Evolutionary conservation across 1,140 invertebrate genomes (phyloP), one percentile per base, ranked within the genome.

Genomic region (Agrypnia vestita): DNA sequence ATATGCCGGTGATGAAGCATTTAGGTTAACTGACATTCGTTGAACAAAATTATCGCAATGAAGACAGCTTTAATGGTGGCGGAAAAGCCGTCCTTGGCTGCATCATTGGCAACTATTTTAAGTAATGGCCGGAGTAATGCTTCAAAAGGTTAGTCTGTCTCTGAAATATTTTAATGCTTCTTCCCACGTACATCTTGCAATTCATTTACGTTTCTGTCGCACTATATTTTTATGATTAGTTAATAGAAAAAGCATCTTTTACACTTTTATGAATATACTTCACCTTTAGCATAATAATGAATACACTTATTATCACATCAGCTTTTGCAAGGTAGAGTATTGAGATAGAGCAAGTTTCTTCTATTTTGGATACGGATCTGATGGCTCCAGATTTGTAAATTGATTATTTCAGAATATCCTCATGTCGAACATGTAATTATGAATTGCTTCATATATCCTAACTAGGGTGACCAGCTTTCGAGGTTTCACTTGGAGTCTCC

Each of bases 11-110:
- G 19, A 53, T n/a, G 13, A 47, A 49, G 25, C 25, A 64, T 73
- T 73, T 35, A 21, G 47, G 51, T n/a, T 51, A 35, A 25, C 10
- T 78, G 53, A 55, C 69, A 15, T 35, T 78, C 17, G 7, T 9
- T 49, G 69, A 55, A 78, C 53, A 43, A 15, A 55, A n/a, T 12
- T 15, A 21, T 17, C 43, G 79, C 73, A 19, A 97, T 97, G 97
- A 97, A 95, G 88, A 95, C 92, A 8, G 97, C 97, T 51, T 93
- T 99, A 83, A 99, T 99, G 98, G 97, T 99, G 79, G 98, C 99
- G 82, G 99, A 99, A 88, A 99, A 99, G 93, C 99, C 98, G 9
- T 99, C 98, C 62, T 87, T 99, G 86, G 98, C 99, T 17, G 94
- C 96, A 85, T 97, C 97, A 44, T 91, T 99, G 44, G 97, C 98